Conservation (phyloP, 2,113 vertebrate species). For the Centropus bengalensis region DNA sequence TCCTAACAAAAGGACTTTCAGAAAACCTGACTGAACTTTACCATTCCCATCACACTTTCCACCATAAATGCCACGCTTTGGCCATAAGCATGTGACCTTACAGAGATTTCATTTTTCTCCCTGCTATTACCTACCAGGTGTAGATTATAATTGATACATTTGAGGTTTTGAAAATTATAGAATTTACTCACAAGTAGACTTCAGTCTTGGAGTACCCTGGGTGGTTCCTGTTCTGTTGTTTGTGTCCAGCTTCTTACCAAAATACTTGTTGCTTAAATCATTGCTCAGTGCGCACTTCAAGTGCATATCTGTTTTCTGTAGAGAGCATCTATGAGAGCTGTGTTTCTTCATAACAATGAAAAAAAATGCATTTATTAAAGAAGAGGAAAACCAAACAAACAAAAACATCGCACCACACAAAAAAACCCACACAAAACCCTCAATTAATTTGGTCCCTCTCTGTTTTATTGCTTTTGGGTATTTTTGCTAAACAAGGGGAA, state of each 20-base stretch:
- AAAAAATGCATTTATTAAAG: background rate
- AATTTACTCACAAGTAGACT: background rate
- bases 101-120: background rate
- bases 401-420: background rate
- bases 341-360: background rate
- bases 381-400: background rate
- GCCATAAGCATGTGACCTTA: background rate
- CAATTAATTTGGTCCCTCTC: background rate
- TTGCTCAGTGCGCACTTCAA: fast-evolving
- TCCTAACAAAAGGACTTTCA: background rate
- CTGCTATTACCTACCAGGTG: background rate
- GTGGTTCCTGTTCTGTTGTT: background rate
- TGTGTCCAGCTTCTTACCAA: background rate
- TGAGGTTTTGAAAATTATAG: background rate
- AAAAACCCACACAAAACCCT: fast-evolving
- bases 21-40: background rate
- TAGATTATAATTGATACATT: background rate
- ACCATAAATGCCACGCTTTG: background rate
- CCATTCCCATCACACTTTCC: background rate
- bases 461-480: background rate
- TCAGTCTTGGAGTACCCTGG: background rate
- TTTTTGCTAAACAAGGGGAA: background rate
- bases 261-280: background rate
- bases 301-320: background rate
- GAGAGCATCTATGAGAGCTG: background rate